Evolutionary conservation across 2,797 vertebrate species (phyloP).

Genomic region (Discoglossus pictus): DNA sequence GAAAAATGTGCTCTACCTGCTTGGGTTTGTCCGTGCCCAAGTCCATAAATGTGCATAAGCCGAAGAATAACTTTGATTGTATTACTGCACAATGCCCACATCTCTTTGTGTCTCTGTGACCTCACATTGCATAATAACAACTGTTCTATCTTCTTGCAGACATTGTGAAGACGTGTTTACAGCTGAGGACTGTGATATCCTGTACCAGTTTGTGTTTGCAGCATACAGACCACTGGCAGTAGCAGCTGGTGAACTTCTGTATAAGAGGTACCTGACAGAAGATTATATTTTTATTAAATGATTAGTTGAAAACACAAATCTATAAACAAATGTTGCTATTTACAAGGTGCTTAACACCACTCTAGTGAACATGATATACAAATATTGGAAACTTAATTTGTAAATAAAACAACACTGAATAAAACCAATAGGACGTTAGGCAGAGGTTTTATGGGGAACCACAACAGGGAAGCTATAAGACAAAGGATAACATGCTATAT

Average conservation of each 20-base stretch:
- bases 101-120: slow-evolving; percentile 12
- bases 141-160: slow-evolving; percentile 65
- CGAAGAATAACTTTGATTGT: slow-evolving; percentile 32
- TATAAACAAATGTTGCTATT: too few species aligned
- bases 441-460: too few species aligned
- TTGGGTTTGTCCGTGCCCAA: slow-evolving; percentile 1
- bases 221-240: slow-evolving; percentile 85
- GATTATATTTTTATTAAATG: slow-evolving; percentile 25
- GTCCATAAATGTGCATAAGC: not conserved
- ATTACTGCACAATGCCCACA: slow-evolving; percentile 10
- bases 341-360: too few species aligned
- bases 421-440: too few species aligned
- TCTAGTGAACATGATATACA: too few species aligned
- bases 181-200: slow-evolving; percentile 75
- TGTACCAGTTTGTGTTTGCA: slow-evolving; percentile 84
- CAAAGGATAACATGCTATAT: too few species aligned
- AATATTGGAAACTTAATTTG: too few species aligned
- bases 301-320: not conserved
- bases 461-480: too few species aligned
- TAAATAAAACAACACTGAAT: too few species aligned
- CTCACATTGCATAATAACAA: slow-evolving; percentile 14
- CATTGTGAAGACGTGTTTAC: slow-evolving; percentile 76
- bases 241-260: slow-evolving; percentile 86
- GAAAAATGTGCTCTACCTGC: too few species aligned
- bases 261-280: slow-evolving; percentile 72